A percentile compares a stretch with the other conserved stretches of the same genome.
phyloP scores from a whole-genome alignment of 2,888 invertebrate species.

The Oxycera nigricornis region DNA sequence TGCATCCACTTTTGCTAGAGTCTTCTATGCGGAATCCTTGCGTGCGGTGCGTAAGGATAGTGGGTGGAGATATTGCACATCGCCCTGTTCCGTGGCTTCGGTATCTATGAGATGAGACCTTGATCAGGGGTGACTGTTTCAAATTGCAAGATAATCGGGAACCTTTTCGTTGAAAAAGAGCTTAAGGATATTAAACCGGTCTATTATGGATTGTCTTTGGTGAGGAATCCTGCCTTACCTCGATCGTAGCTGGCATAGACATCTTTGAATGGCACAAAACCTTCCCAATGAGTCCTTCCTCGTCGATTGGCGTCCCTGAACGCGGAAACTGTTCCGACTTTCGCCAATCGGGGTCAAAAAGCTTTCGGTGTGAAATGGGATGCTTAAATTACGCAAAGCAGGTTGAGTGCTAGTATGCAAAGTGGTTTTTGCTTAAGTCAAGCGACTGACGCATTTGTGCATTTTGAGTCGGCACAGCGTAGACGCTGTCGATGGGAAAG shows the following conservation, averaged over 20 bases:
- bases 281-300: background rate
- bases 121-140: background rate
- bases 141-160: background rate
- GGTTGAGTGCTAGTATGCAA: background rate
- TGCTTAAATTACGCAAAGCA: slow-evolving; percentile 38
- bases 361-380: slow-evolving; percentile 39
- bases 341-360: slow-evolving; percentile 15
- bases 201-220: too few relatives aligned
- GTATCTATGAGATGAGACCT: background rate
- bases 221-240: too few relatives aligned
- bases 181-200: too few relatives aligned
- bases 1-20: background rate
- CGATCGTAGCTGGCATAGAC: too few relatives aligned
- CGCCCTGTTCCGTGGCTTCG: background rate
- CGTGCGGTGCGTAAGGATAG: background rate
- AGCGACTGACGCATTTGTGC: background rate
- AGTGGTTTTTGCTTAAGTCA: background rate
- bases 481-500: background rate
- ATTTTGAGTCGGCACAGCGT: background rate
- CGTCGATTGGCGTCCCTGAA: background rate
- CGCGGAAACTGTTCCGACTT: background rate
- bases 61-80: background rate
- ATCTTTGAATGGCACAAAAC: too few relatives aligned
- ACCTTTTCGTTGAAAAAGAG: too few relatives aligned
- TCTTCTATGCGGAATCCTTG: background rate